phyloP scores from a whole-genome alignment of 2,797 vertebrate species.

The Spheniscus humboldti region DNA sequence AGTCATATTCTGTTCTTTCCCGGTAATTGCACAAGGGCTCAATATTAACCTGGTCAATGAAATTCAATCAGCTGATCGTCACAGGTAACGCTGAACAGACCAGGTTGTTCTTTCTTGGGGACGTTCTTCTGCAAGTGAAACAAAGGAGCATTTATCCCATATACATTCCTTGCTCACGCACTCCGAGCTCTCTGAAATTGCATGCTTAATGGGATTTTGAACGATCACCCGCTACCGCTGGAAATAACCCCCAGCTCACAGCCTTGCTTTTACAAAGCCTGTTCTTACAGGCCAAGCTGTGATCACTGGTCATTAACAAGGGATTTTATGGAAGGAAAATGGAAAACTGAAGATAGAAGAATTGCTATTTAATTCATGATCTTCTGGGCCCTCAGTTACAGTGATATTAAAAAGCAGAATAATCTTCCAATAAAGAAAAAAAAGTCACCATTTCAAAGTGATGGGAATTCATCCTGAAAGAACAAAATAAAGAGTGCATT shows the following conservation, averaged over 20 bases:
- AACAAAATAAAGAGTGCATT: not conserved
- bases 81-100: not conserved
- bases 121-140: not conserved
- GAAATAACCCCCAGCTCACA: not conserved
- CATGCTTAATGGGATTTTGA: slow-evolving; percentile 3
- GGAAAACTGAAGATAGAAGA: not conserved
- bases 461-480: not conserved
- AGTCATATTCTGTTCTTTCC: not conserved
- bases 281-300: not conserved
- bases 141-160: not conserved
- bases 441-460: not conserved
- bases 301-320: not conserved
- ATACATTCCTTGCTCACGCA: not conserved
- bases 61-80: not conserved
- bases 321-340: not conserved
- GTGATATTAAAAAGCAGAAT: slow-evolving; percentile 6
- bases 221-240: not conserved
- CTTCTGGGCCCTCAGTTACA: not conserved
- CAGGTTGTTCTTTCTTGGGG: not conserved
- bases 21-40: not conserved
- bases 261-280: not conserved
- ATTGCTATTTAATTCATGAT: not conserved
- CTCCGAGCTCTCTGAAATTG: not conserved
- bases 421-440: not conserved
- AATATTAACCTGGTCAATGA: slow-evolving; percentile 4